Conservation (phyloP, 2,113 vertebrate genomes). For the Pelvicachromis taeniatus region DNA sequence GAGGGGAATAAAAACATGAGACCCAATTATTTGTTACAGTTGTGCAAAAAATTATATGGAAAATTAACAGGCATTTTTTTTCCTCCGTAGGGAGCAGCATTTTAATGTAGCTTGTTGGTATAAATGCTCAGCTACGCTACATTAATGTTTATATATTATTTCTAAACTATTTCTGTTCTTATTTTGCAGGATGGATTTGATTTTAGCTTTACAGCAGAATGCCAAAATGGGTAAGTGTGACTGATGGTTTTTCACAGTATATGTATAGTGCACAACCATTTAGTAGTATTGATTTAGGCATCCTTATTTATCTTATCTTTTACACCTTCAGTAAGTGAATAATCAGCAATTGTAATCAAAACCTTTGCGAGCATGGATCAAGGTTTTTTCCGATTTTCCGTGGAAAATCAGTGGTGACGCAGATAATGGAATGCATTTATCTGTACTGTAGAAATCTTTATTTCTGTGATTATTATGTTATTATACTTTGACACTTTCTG, state of each 20-base stretch:
- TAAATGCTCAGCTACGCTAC: background rate
- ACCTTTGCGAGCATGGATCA: background rate
- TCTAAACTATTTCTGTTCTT: background rate
- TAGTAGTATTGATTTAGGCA: background rate
- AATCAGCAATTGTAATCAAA: background rate
- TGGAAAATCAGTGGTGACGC: background rate
- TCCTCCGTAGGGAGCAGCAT: background rate
- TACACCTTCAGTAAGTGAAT: background rate
- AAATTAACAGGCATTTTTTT: background rate
- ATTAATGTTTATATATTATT: background rate
- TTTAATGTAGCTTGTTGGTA: background rate
- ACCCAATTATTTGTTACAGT: background rate
- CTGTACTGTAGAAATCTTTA: background rate
- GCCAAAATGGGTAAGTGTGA: slow-evolving; percentile 45
- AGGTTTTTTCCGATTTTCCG: background rate
- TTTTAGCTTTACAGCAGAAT: background rate
- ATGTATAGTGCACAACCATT: background rate
- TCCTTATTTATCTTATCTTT: background rate
- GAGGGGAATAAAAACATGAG: background rate
- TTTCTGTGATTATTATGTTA: background rate
- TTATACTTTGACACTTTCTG: background rate
- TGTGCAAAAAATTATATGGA: background rate
- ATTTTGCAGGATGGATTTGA: slow-evolving; percentile 46
- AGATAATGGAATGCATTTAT: background rate
- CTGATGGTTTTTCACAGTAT: background rate